These are phyloP conservation scores for Brachionus koreanus DNA, from an alignment of 1,140 invertebrate genomes.

Conservation along the genomic window DNA sequence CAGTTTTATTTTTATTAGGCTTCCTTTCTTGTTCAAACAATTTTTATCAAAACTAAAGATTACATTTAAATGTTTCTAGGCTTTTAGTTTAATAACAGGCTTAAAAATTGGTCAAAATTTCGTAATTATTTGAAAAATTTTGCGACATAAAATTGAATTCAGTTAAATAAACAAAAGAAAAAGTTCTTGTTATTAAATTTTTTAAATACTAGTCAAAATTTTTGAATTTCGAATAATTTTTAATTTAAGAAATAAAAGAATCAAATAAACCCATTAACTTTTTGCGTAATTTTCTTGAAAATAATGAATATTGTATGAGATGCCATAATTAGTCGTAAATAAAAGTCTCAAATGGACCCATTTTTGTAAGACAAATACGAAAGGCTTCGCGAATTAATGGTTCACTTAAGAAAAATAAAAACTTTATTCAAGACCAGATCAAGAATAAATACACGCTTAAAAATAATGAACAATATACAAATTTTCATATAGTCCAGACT, in stretches of 20 bases:
- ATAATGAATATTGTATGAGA: not conserved
- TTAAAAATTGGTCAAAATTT: not conserved
- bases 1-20: not conserved
- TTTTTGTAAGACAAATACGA: not conserved
- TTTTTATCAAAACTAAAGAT: not conserved
- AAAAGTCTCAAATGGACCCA: not conserved
- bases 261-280: not conserved
- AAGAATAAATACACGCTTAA: not conserved
- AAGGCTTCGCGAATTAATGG: not conserved
- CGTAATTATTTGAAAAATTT: no score
- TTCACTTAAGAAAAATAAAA: slow-evolving; percentile 5
- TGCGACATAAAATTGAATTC: no score
- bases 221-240: not conserved
- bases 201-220: no score
- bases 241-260: not conserved
- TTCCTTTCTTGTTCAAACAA: not conserved
- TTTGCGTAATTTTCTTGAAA: not conserved
- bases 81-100: not conserved
- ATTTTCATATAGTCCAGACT: not conserved
- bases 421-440: not conserved
- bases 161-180: no score
- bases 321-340: not conserved
- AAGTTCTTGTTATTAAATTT: no score
- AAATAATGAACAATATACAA: not conserved
- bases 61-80: not conserved